Evolutionary conservation across 2,888 invertebrate species (phyloP).

Genomic region (Branchellion lobata): DNA sequence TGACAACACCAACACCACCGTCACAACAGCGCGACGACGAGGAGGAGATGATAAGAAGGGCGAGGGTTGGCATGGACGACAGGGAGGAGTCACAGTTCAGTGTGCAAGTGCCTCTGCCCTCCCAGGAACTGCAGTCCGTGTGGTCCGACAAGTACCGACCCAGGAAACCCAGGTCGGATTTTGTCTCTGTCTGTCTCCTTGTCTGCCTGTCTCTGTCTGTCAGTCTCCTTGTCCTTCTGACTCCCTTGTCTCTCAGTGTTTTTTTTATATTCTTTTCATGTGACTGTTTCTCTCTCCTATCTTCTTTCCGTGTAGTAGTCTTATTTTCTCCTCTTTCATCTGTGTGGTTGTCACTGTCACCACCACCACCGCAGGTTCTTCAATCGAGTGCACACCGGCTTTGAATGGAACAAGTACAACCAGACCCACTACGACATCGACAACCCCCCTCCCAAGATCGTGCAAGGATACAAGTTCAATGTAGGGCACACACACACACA

Average conservation of each 20-base stretch:
- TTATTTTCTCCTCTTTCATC: too few species aligned
- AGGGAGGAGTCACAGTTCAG: conserved; percentile 85
- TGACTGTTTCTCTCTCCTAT: too few species aligned
- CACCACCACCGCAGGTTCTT: conserved; percentile 71
- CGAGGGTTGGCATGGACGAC: conserved; percentile 71
- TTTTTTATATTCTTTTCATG: too few species aligned
- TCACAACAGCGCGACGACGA: conserved; percentile 66
- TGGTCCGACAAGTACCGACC: conserved; percentile 99
- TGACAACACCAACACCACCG: too few species aligned
- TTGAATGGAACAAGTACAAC: conserved; percentile 99
- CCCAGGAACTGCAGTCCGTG: conserved; percentile 74
- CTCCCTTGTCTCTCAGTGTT: too few species aligned
- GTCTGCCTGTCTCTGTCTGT: too few species aligned
- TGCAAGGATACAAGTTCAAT: conserved; percentile 99
- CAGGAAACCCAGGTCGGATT: conserved; percentile 80
- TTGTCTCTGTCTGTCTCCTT: too few species aligned
- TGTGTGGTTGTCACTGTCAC: too few species aligned
- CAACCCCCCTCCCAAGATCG: conserved; percentile 99
- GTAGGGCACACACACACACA: conserved; percentile 57
- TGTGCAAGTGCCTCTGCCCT: conserved; percentile 79
- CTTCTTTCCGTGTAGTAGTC: too few species aligned
- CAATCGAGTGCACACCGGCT: conserved; percentile 79
- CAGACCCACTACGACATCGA: conserved; percentile 99
- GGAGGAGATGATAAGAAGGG: conserved; percentile 77
- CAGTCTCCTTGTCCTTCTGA: too few species aligned